phyloP scores from a whole-genome alignment of 2,113 vertebrate genomes.

The Prietella phreatophila region DNA sequence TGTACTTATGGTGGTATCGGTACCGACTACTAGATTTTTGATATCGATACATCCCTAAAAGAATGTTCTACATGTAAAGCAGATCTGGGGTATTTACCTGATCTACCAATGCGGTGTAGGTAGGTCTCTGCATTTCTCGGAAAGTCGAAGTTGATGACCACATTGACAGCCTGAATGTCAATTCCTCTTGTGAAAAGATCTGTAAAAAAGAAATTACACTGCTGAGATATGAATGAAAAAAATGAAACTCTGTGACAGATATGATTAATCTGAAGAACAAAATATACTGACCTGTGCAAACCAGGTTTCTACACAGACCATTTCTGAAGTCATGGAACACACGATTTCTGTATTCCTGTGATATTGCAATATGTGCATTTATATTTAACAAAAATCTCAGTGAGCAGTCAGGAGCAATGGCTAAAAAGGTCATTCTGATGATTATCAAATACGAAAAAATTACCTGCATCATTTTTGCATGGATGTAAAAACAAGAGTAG shows the following conservation, averaged over 20 bases:
- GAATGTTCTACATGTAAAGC: neutral
- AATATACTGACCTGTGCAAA: conserved; percentile 73
- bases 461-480: conserved; percentile 82
- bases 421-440: neutral
- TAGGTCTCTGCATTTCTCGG: conserved; percentile 78
- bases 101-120: conserved; percentile 78
- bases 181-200: conserved; percentile 81
- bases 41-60: neutral
- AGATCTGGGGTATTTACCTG: conserved; percentile 59
- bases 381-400: neutral
- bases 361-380: neutral
- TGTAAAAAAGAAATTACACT: conserved; percentile 44
- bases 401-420: neutral
- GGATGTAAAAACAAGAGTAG: conserved; percentile 81
- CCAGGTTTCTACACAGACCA: conserved; percentile 77
- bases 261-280: neutral
- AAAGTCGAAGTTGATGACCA: conserved; percentile 81
- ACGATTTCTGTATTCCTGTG: conserved; percentile 62
- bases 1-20: too few species aligned
- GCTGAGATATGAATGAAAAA: neutral
- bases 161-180: conserved; percentile 79
- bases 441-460: conserved; percentile 41
- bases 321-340: conserved; percentile 76
- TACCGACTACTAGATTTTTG: too few species aligned
- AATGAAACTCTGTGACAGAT: neutral